A percentile compares a stretch with the other conserved stretches of the same genome.
phyloP scores from a whole-genome alignment of 2,888 invertebrate genomes.

The Yponomeuta malinellus region DNA sequence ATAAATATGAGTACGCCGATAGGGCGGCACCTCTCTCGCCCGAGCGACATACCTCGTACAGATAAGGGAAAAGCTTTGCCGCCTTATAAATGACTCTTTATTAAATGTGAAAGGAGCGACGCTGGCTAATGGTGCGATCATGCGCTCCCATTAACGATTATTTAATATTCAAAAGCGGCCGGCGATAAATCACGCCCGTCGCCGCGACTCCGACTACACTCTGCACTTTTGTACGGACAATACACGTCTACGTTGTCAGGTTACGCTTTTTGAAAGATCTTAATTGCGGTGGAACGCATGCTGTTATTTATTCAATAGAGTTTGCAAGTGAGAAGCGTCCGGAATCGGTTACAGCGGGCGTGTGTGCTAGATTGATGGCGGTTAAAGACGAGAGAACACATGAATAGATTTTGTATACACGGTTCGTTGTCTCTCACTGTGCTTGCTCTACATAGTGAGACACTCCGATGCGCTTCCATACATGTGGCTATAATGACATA shows the following conservation, averaged over 20 bases:
- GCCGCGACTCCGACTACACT: constrained; percentile 64
- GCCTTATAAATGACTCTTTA: constrained; percentile 76
- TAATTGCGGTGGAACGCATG: constrained; percentile 5
- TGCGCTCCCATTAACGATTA: constrained; percentile 76
- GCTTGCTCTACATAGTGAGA: background rate
- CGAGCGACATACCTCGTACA: constrained; percentile 68
- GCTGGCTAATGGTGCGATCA: constrained; percentile 73
- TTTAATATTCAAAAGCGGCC: constrained; percentile 75
- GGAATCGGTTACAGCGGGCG: background rate
- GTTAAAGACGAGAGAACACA: background rate
- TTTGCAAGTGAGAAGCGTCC: constrained; percentile 1
- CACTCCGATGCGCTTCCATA: no score
- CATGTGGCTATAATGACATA: no score
- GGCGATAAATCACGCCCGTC: constrained; percentile 71
- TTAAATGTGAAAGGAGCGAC: constrained; percentile 75
- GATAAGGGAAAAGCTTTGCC: constrained; percentile 73
- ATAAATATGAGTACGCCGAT: constrained; percentile 72
- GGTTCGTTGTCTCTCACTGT: background rate
- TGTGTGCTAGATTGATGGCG: background rate
- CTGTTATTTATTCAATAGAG: constrained; percentile 7
- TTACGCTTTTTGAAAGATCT: constrained; percentile 11
- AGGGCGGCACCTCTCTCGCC: constrained; percentile 72
- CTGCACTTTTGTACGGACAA: constrained; percentile 64
- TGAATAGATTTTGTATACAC: background rate
- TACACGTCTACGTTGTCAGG: constrained; percentile 8